Percentiles rank a stretch among this genome's conserved stretches.
Evolutionary conservation across 37 sponge, comb jelly and placozoan genomes (phyloP).

Genomic region (Mnemiopsis leidyi): DNA sequence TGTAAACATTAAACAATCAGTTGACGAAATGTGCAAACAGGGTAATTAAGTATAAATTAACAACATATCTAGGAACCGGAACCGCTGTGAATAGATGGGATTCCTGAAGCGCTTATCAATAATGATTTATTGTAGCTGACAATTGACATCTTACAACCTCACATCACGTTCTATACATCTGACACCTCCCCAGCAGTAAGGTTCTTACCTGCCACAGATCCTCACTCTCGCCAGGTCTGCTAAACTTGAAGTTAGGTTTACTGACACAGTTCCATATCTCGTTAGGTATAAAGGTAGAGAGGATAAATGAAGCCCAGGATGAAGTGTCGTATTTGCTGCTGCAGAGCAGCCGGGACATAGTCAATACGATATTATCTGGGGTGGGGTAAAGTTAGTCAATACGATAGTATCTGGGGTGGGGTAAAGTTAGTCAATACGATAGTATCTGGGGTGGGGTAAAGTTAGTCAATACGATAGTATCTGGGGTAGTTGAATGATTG

Average conservation of each 20-base stretch:
- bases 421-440: neutral
- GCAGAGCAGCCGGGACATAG: slow-evolving; percentile 23
- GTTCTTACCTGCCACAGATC: slow-evolving; percentile 54
- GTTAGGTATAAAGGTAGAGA: slow-evolving; percentile 61
- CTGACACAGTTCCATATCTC: slow-evolving; percentile 65
- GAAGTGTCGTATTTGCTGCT: slow-evolving; percentile 30
- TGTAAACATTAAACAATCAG: no score
- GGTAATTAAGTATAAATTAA: neutral
- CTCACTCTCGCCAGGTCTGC: slow-evolving; percentile 20
- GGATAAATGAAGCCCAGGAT: slow-evolving; percentile 44
- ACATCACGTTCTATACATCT: no score
- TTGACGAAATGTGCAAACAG: no score
- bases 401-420: neutral
- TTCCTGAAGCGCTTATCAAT: no score
- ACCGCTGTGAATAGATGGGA: no score
- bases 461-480: neutral
- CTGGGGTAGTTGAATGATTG: neutral
- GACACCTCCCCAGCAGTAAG: no score
- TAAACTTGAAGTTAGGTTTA: slow-evolving; percentile 60
- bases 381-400: no score
- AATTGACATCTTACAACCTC: no score
- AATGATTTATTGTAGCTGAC: no score
- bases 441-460: neutral
- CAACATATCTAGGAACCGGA: no score
- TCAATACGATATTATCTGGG: neutral